Base-by-base conservation (phyloP, 2,888 invertebrate genomes). In the Abrostola tripartita region DNA sequence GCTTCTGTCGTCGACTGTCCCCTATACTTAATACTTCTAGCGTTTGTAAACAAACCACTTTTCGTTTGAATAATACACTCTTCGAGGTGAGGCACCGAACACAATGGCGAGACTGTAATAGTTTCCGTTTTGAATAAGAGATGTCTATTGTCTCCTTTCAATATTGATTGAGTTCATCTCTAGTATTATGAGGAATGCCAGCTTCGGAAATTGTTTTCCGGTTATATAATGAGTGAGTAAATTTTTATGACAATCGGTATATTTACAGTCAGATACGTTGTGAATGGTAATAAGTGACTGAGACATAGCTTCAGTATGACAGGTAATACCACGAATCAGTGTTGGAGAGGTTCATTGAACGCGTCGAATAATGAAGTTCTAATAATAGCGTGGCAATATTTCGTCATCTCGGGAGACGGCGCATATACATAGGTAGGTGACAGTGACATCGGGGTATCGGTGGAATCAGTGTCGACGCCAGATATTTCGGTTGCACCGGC, bases 101-200 rank as follows among this genome's bases (percentile, higher is more conserved):
- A 94, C 94, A 94, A 94, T 94, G 85, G 92, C 86, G 83, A 86
- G 82, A 80, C 89, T 88, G 88, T 94, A 94, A 94, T 92, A 94
- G 94, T 94, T 94, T 94, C 94, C 94, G 92, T 91, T 93, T 90
- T 90, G 90, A 92, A 92, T 92, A 91, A 90, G 92, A 90, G 89
- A 90, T 90, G 89, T 81, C 92, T 84, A 93, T 94, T 94, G 94
- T 94, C 91, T 94, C 86, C 85, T 84, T 86, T 84, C 88, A 85
- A 89, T 93, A 93, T 94, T 93, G 93, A 94, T 93, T 92, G 90
- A 89, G 86, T 88, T 89, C 87, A 88, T 90, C 88, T 90, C 83
- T 82, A 65, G 81, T 83, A 78, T 83, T 78, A 84, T 85, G 77
- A 85, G 85, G 82, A 86, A 85, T 85, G 81, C 79, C 79, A 82